phyloP scores from a whole-genome alignment of 1,140 invertebrate genomes.

The Ptiloglossa arizonensis region DNA sequence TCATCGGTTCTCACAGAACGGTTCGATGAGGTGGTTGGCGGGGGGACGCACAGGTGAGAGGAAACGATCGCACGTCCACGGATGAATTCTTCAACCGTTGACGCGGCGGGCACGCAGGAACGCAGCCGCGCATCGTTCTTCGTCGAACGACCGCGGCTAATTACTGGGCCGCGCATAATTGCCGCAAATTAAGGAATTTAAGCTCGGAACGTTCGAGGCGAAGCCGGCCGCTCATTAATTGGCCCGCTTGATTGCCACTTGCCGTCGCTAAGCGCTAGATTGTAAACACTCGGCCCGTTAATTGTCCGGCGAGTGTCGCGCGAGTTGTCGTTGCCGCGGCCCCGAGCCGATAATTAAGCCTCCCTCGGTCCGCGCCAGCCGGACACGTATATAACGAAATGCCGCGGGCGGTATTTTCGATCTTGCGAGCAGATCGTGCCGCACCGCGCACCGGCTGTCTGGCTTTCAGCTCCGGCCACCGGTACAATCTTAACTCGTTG shows the following conservation, averaged over 20 bases:
- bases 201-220: conserved; percentile 44
- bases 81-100: conserved; percentile 2
- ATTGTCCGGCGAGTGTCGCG: conserved; percentile 69
- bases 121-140: conserved; percentile 23
- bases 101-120: not conserved
- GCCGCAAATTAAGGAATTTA: conserved; percentile 65
- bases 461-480: not conserved
- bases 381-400: conserved; percentile 39
- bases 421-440: conserved; percentile 29
- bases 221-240: conserved; percentile 66
- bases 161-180: conserved; percentile 63
- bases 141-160: conserved; percentile 40
- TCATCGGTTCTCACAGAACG: too few species aligned
- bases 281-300: conserved; percentile 76
- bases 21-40: too few species aligned
- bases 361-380: conserved; percentile 19
- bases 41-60: too few species aligned
- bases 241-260: conserved; percentile 73
- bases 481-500: conserved; percentile 20
- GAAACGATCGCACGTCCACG: not conserved
- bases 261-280: conserved; percentile 72
- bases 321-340: conserved; percentile 49
- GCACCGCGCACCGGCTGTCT: conserved; percentile 10
- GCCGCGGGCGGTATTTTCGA: conserved; percentile 41
- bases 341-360: conserved; percentile 71